Evolutionary conservation across 2,797 vertebrate genomes (phyloP).

Genomic region (Eidolon dupreanum): DNA sequence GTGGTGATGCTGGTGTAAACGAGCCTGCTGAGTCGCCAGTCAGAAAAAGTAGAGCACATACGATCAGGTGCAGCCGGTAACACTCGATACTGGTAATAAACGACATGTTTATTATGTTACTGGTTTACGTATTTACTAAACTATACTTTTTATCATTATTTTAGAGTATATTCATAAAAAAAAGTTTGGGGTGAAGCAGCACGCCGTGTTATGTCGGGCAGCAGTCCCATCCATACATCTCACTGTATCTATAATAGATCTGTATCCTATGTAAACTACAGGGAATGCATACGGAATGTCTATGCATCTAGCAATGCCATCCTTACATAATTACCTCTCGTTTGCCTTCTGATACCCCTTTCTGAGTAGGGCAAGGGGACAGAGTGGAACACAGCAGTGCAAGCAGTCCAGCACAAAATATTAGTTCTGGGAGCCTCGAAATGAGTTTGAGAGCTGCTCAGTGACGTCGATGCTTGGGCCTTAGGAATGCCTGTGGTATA

Average conservation of each 20-base stretch:
- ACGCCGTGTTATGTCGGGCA: neutral
- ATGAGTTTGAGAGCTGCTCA: neutral
- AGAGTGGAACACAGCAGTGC: neutral
- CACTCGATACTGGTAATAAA: no score
- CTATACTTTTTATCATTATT: neutral
- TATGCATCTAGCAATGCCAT: neutral
- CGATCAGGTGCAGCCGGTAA: neutral
- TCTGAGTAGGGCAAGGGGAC: neutral
- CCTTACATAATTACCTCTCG: neutral
- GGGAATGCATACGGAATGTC: no score
- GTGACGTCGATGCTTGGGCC: neutral
- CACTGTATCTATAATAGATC: neutral
- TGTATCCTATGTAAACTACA: no score
- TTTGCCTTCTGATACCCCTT: neutral
- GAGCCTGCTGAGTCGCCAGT: fast-evolving
- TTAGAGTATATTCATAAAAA: neutral
- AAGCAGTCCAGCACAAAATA: neutral
- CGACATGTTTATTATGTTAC: neutral
- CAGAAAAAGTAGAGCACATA: neutral
- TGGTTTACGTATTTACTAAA: neutral
- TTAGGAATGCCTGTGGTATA: neutral
- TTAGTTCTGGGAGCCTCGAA: neutral
- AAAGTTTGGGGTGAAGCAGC: neutral
- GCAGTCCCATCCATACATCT: neutral
- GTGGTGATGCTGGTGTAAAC: neutral